Percentiles rank a stretch among this genome's conserved stretches.
These are phyloP conservation scores for Eueides isabella DNA, from an alignment of 1,140 invertebrate genomes.

Conservation along the genomic window DNA sequence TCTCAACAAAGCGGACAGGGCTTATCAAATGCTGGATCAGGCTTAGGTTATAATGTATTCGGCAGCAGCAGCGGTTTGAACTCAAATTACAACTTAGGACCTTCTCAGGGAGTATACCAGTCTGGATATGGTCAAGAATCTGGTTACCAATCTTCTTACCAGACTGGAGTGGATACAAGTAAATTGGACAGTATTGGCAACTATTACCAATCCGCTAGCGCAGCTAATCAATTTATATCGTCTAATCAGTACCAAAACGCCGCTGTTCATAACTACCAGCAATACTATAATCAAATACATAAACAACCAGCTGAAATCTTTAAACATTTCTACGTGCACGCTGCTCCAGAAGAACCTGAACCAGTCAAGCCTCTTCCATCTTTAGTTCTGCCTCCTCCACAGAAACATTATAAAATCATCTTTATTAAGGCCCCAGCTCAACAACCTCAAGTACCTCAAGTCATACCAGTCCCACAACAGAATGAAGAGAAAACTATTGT, in stretches of 20 bases:
- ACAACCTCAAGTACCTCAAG: slow-evolving; percentile 63
- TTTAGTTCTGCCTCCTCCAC: slow-evolving; percentile 66
- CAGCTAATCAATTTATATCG: slow-evolving; percentile 53
- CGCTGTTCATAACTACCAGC: slow-evolving; percentile 52
- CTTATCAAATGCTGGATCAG: slow-evolving; percentile 3
- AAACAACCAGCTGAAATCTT: slow-evolving; percentile 67
- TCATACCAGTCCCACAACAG: slow-evolving; percentile 64
- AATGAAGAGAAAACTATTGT: slow-evolving; percentile 93
- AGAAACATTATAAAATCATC: slow-evolving; percentile 90
- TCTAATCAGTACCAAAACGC: slow-evolving; percentile 54
- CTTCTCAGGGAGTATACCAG: slow-evolving; percentile 31
- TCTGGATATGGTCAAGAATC: slow-evolving; percentile 27
- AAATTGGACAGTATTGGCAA: slow-evolving; percentile 44
- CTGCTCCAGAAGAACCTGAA: slow-evolving; percentile 73
- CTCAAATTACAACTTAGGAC: slow-evolving; percentile 24
- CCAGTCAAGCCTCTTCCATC: slow-evolving; percentile 51
- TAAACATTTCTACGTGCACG: slow-evolving; percentile 74
- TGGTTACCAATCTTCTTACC: slow-evolving; percentile 40
- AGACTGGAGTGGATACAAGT: slow-evolving; percentile 39
- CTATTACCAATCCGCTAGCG: slow-evolving; percentile 50
- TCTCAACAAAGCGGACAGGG: slow-evolving; percentile 21
- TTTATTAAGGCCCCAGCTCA: slow-evolving; percentile 89
- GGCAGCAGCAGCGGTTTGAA: slow-evolving; percentile 9
- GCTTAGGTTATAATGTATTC: slow-evolving; percentile 20
- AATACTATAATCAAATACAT: slow-evolving; percentile 56